A percentile compares a stretch with the other conserved stretches of the same genome.
phyloP scores from a whole-genome alignment of 2,888 invertebrate genomes.

The Vanessa cardui region DNA sequence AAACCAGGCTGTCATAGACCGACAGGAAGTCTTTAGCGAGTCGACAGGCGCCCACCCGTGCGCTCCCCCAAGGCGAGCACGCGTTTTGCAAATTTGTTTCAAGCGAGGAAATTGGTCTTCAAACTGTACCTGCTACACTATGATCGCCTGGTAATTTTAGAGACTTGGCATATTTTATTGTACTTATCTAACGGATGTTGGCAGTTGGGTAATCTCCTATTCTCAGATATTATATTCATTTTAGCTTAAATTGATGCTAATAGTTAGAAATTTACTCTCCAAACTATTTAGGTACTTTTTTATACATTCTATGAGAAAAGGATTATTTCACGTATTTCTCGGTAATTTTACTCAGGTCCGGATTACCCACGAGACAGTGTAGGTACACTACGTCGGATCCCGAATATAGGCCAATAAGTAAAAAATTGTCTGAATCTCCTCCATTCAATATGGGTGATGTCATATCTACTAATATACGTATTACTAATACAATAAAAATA shows the following conservation, averaged over 20 bases:
- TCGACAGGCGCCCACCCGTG: conserved; percentile 68
- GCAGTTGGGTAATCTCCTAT: conserved; percentile 25
- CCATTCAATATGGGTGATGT: no score
- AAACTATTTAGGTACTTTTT: not conserved
- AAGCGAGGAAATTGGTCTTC: conserved; percentile 47
- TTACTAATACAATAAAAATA: not conserved
- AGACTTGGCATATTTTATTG: conserved; percentile 37
- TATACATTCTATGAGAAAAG: no score
- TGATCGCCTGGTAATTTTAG: conserved; percentile 51
- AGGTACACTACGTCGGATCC: no score
- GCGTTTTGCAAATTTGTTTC: conserved; percentile 57
- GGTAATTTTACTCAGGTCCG: no score
- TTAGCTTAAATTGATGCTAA: conserved; percentile 7
- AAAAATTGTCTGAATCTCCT: not conserved
- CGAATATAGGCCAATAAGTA: no score
- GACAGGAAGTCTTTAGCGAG: conserved; percentile 63
- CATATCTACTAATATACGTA: no score
- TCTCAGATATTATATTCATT: not conserved
- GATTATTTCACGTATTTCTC: no score
- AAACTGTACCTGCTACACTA: conserved; percentile 61
- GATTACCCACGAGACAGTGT: no score
- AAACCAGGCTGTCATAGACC: conserved; percentile 57
- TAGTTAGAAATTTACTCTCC: not conserved
- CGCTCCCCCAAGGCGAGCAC: conserved; percentile 68
- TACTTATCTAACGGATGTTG: conserved; percentile 43